Percentiles rank a stretch among this genome's conserved stretches.
phyloP scores from a whole-genome alignment of 2,113 vertebrate genomes.

The Thermophis baileyi region DNA sequence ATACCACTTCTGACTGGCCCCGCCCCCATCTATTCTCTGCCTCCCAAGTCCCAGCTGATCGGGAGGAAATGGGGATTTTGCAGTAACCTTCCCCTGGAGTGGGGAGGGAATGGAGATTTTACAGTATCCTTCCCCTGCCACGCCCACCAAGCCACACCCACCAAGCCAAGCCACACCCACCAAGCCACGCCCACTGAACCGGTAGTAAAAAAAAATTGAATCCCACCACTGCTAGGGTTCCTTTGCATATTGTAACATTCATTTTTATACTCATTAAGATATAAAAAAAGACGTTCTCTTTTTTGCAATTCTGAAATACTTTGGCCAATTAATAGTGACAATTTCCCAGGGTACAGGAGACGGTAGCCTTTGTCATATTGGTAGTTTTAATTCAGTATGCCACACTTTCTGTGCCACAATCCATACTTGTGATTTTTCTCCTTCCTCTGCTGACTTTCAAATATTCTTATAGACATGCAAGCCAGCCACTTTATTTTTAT shows the following conservation, averaged over 20 bases:
- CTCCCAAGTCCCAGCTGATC: no score
- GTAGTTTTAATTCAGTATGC: not conserved
- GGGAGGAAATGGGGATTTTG: no score
- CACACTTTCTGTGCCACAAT: not conserved
- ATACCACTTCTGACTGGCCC: no score
- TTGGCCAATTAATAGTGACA: not conserved
- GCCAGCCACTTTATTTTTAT: not conserved
- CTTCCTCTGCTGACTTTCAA: not conserved
- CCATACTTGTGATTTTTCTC: not conserved
- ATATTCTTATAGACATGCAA: not conserved
- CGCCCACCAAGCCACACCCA: no score
- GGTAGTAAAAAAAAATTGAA: no score
- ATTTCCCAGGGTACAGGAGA: not conserved
- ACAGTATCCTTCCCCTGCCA: no score
- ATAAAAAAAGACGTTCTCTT: not conserved
- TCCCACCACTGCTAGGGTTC: no score
- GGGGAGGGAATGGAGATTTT: no score
- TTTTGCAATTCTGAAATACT: not conserved
- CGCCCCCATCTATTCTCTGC: no score
- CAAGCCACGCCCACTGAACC: no score
- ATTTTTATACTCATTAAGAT: not conserved
- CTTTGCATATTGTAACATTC: not conserved
- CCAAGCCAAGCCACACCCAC: no score
- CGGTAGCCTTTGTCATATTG: not conserved
- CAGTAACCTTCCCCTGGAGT: no score